Evolutionary conservation across 1,140 invertebrate genomes (phyloP).

Genomic region (Euglossa dilemma): DNA sequence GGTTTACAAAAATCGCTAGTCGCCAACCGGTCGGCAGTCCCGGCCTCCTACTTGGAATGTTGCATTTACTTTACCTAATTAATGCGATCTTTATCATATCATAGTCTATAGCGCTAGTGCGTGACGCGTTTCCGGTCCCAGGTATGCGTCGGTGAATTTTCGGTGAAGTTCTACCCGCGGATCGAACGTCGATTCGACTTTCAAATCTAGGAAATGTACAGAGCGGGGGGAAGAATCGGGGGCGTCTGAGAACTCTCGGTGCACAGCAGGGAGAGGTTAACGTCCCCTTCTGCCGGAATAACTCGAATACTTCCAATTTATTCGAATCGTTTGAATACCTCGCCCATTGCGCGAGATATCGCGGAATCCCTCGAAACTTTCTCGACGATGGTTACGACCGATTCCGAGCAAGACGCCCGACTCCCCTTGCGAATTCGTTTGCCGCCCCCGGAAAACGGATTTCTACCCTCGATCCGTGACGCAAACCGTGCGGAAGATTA

Average conservation of each 20-base stretch:
- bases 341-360: constrained; percentile 8
- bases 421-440: constrained; percentile 6
- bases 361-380: constrained; percentile 4
- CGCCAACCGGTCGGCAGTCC: constrained; percentile 69
- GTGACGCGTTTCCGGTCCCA: constrained; percentile 9
- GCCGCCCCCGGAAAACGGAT: not conserved
- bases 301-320: constrained; percentile 31
- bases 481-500: not conserved
- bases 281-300: not conserved
- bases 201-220: constrained; percentile 11
- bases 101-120: constrained; percentile 39
- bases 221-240: not conserved
- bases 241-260: not conserved
- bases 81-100: constrained; percentile 57
- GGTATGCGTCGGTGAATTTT: not conserved
- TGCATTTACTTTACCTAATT: constrained; percentile 70
- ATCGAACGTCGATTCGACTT: constrained; percentile 26
- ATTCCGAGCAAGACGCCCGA: not conserved
- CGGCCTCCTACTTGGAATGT: constrained; percentile 73
- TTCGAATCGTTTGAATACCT: constrained; percentile 35
- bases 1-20: not conserved
- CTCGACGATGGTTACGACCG: not conserved
- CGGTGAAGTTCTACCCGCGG: not conserved
- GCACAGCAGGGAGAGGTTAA: not conserved
- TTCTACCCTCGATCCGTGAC: not conserved